A percentile compares a stretch with the other conserved stretches of the same genome.
These are phyloP conservation scores for Pseudomyrmex flavicornis DNA, from an alignment of 1,140 invertebrate species.

Conservation along the genomic window DNA sequence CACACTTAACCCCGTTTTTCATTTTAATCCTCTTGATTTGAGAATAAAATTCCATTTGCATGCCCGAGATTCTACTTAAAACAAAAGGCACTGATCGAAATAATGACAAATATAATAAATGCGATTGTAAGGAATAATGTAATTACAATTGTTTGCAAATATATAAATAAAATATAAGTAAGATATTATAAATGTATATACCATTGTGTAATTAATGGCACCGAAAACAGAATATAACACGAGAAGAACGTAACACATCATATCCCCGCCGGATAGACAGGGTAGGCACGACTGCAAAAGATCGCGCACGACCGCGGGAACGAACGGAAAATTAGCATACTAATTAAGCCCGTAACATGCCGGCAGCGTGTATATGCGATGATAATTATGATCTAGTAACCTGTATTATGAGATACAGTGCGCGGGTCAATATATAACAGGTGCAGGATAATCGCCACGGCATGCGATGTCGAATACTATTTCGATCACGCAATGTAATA, in stretches of 20 bases:
- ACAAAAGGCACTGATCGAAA: background rate
- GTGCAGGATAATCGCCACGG: slow-evolving; percentile 42
- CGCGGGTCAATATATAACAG: slow-evolving; percentile 41
- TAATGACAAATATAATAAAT: background rate
- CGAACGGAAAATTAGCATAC: slow-evolving; percentile 61
- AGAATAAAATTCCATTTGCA: background rate
- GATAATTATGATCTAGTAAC: slow-evolving; percentile 61
- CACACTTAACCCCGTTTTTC: background rate
- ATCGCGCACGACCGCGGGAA: slow-evolving; percentile 31
- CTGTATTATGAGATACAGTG: slow-evolving; percentile 31
- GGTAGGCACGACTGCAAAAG: slow-evolving; percentile 6
- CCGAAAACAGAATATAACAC: background rate
- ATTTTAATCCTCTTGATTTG: background rate
- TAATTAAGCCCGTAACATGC: slow-evolving; percentile 55
- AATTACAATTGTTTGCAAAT: background rate
- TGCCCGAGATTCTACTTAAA: background rate
- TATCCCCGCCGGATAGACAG: background rate
- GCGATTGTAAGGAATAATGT: too few relatives aligned
- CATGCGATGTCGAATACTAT: slow-evolving; percentile 46
- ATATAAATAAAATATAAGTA: background rate
- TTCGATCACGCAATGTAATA: slow-evolving; percentile 47
- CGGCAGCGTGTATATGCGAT: slow-evolving; percentile 19
- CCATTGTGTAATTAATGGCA: too few relatives aligned
- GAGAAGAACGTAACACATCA: background rate
- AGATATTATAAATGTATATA: background rate